These are phyloP conservation scores for Petrolisthes cinctipes DNA, from an alignment of 2,888 invertebrate species.

Conservation along the genomic window DNA sequence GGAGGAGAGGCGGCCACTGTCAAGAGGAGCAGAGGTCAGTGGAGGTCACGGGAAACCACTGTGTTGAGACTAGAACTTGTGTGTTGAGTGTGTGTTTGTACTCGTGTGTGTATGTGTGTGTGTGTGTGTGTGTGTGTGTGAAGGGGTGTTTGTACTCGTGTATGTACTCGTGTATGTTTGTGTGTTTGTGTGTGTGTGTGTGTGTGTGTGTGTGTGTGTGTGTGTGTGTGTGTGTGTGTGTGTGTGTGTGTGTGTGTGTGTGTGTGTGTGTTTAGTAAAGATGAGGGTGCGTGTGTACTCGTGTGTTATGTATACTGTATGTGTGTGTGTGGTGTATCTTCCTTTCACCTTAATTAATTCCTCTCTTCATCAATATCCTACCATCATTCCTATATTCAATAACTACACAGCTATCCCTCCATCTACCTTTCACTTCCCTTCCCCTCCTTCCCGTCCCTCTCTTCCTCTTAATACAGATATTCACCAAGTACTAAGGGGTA, in stretches of 20 bases:
- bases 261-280: no score
- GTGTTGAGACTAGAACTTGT: no score
- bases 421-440: not conserved
- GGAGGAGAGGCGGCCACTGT: no score
- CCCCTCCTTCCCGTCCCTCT: not conserved
- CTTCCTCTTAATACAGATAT: no score
- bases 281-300: not conserved
- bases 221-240: conserved; percentile 13
- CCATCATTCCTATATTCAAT: no score
- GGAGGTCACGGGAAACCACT: no score
- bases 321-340: no score
- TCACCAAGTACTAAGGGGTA: no score
- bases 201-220: not conserved
- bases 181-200: not conserved
- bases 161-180: not conserved
- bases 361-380: no score
- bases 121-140: conserved; percentile 13
- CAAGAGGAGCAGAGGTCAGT: no score
- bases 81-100: conserved; percentile 1
- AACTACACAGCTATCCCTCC: no score
- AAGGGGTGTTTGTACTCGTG: not conserved
- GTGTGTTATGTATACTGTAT: not conserved
- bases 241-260: not conserved
- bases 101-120: not conserved
- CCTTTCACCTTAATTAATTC: no score